These are phyloP conservation scores for Episyrphus balteatus DNA, from an alignment of 1,140 invertebrate species.

Conservation along the genomic window DNA sequence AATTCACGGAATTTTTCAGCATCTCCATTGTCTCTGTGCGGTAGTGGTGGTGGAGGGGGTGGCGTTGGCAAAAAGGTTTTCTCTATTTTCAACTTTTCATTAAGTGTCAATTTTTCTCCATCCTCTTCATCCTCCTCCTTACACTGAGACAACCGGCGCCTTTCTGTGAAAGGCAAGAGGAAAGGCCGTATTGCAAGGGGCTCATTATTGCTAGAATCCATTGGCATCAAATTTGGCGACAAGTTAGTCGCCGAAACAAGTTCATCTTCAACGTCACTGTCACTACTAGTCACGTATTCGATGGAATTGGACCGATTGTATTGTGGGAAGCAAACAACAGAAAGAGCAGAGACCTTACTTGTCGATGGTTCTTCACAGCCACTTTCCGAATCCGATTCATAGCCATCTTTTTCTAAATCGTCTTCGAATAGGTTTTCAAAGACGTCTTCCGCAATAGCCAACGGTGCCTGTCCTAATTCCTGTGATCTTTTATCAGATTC, in stretches of 20 bases:
- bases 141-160: conserved; percentile 65
- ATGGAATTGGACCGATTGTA: conserved; percentile 18
- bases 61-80: conserved; percentile 12
- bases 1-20: conserved; percentile 30
- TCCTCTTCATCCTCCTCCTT: conserved; percentile 69
- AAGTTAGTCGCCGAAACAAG: conserved; percentile 4
- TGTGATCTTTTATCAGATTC: background rate
- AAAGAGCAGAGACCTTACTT: conserved; percentile 10
- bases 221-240: conserved; percentile 8
- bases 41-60: conserved; percentile 23
- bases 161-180: conserved; percentile 47
- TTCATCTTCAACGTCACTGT: conserved; percentile 23
- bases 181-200: conserved; percentile 28
- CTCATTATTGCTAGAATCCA: conserved; percentile 14
- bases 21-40: conserved; percentile 20
- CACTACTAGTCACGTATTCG: conserved; percentile 26
- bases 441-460: conserved; percentile 13
- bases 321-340: conserved; percentile 10
- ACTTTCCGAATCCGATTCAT: conserved; percentile 29
- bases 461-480: background rate
- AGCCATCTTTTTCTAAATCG: conserved; percentile 31
- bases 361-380: conserved; percentile 15
- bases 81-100: conserved; percentile 8
- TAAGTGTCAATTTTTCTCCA: conserved; percentile 16
- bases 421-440: conserved; percentile 31